Percentiles rank a stretch among this genome's conserved stretches.
Evolutionary conservation across 2,888 invertebrate genomes (phyloP).

Genomic region (Platynereis dumerilii): DNA sequence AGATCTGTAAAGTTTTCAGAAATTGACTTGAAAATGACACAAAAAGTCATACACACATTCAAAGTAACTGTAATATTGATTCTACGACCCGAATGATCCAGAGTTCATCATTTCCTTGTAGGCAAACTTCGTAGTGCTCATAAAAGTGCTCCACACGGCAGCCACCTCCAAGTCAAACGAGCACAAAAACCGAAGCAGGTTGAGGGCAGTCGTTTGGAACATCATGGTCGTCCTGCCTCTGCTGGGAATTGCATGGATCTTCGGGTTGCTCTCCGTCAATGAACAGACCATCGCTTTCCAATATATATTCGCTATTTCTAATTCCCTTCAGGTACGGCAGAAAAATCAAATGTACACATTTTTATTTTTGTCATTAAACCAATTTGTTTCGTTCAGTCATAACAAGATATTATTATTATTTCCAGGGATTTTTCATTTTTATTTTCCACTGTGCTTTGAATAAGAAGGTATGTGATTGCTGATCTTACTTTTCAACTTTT

Average conservation of each 20-base stretch:
- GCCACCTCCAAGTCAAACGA: conserved; percentile 17
- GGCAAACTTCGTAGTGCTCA: conserved; percentile 25
- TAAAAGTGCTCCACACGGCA: conserved; percentile 23
- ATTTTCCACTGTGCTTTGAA: conserved; percentile 39
- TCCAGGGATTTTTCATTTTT: conserved; percentile 40
- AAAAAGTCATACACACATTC: too few relatives aligned
- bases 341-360: not conserved
- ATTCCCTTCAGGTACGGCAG: conserved; percentile 37
- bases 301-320: conserved; percentile 36
- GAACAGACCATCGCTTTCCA: conserved; percentile 31
- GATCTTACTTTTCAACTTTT: not conserved
- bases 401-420: too few relatives aligned
- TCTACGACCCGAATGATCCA: too few relatives aligned
- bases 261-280: conserved; percentile 35
- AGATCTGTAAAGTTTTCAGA: too few relatives aligned
- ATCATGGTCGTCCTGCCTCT: conserved; percentile 36
- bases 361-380: not conserved
- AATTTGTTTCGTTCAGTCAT: not conserved
- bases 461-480: conserved; percentile 32
- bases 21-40: too few relatives aligned
- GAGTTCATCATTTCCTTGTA: too few relatives aligned
- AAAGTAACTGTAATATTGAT: too few relatives aligned
- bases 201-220: conserved; percentile 32
- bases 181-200: conserved; percentile 16
- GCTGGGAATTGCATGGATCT: conserved; percentile 38